These are phyloP conservation scores for Echinarachnius parma DNA, from an alignment of 53 echinoderm and acorn worm genomes.

Conservation along the genomic window DNA sequence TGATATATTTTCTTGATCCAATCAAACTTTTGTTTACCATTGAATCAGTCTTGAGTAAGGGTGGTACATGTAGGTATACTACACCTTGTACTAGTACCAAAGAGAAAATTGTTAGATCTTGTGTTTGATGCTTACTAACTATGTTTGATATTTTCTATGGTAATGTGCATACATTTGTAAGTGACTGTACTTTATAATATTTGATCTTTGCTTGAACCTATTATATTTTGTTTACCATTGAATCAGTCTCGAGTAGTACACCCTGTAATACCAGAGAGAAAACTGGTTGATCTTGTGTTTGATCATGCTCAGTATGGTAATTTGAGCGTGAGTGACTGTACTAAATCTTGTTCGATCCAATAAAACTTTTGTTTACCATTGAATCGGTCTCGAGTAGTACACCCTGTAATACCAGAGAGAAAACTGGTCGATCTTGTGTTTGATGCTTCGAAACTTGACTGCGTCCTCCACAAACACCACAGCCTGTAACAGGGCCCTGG, in stretches of 20 bases:
- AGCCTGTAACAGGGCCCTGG: slow-evolving; percentile 78
- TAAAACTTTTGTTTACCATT: too few relatives aligned
- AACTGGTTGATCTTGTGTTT: slow-evolving; percentile 86
- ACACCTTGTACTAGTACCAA: slow-evolving; percentile 86
- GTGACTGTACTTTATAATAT: too few relatives aligned
- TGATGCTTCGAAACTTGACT: slow-evolving; percentile 85
- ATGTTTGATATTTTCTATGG: too few relatives aligned
- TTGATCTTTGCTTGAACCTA: too few relatives aligned
- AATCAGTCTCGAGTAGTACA: slow-evolving; percentile 84
- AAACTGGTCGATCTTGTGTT: slow-evolving; percentile 82
- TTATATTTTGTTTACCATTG: too few relatives aligned
- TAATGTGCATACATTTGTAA: too few relatives aligned
- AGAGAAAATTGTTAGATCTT: slow-evolving; percentile 79
- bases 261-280: slow-evolving; percentile 82
- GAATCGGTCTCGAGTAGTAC: slow-evolving; percentile 86
- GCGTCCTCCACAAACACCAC: slow-evolving; percentile 97
- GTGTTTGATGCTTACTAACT: slow-evolving; percentile 90
- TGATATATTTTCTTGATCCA: too few relatives aligned
- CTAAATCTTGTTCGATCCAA: too few relatives aligned
- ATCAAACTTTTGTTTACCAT: too few relatives aligned
- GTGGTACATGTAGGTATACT: too few relatives aligned
- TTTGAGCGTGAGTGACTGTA: too few relatives aligned
- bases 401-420: slow-evolving; percentile 85
- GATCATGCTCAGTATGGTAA: too few relatives aligned
- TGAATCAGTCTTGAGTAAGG: slow-evolving; percentile 82